phyloP scores from a whole-genome alignment of 2,888 invertebrate species.

The Prosopocoilus inquinatus region DNA sequence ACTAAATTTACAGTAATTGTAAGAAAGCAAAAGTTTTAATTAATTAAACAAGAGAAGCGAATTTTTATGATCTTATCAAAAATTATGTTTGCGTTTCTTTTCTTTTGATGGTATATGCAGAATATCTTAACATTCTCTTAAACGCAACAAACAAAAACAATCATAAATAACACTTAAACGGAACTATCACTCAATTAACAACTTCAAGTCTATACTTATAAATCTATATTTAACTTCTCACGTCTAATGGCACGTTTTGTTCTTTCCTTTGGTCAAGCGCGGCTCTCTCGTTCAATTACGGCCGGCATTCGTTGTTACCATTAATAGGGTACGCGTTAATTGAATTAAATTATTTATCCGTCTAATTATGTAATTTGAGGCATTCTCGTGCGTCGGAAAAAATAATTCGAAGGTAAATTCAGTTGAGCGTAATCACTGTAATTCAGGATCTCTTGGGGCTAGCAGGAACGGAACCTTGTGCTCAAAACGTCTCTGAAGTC shows the following conservation, averaged over 20 bases:
- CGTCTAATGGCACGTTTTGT: not conserved
- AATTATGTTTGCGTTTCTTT: no score
- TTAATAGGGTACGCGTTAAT: constrained; percentile 1
- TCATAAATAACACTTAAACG: no score
- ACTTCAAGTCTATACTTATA: not conserved
- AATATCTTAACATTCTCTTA: no score
- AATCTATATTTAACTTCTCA: not conserved
- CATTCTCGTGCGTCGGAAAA: constrained; percentile 3
- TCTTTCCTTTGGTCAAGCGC: not conserved
- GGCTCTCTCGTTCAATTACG: not conserved
- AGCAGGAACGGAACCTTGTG: constrained; percentile 14
- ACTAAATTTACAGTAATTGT: no score
- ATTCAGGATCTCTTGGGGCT: constrained; percentile 10
- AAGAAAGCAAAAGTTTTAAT: no score
- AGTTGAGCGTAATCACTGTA: constrained; percentile 12
- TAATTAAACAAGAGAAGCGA: no score
- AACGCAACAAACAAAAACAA: no score
- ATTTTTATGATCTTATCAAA: no score
- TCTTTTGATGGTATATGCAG: no score
- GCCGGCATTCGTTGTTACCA: not conserved
- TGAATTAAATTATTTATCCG: not conserved
- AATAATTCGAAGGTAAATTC: constrained; percentile 11
- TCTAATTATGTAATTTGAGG: constrained; percentile 2
- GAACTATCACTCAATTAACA: no score
- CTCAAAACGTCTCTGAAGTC: constrained; percentile 17